A percentile compares a stretch with the other conserved stretches of the same genome.
Evolutionary conservation across 2,888 invertebrate species (phyloP).

Genomic region (Acheta domesticus): DNA sequence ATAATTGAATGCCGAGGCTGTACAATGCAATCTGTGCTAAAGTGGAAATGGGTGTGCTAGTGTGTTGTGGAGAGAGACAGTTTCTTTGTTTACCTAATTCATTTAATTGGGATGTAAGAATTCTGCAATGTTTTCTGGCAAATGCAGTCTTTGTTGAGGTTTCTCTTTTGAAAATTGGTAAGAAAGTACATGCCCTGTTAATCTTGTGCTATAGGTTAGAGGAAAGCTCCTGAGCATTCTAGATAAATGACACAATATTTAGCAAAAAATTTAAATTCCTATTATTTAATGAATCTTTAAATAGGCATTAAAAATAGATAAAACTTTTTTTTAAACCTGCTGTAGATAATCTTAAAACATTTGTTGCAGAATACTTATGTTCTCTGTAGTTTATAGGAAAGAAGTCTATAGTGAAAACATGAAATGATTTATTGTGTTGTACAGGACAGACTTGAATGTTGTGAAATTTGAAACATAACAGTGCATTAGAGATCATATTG

Average conservation of each 20-base stretch:
- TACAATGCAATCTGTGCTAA: constrained; percentile 10
- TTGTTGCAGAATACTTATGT: constrained; percentile 10
- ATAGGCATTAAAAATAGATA: background rate
- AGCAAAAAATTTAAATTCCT: background rate
- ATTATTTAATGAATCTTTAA: background rate
- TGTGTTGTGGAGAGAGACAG: background rate
- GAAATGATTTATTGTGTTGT: constrained; percentile 18
- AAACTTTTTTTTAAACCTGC: background rate
- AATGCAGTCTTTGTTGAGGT: background rate
- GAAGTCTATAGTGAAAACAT: constrained; percentile 4
- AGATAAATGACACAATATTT: background rate
- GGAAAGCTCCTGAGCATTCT: background rate
- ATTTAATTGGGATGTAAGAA: background rate
- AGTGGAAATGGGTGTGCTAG: constrained; percentile 9
- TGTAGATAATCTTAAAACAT: constrained; percentile 11
- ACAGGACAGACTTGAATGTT: constrained; percentile 1
- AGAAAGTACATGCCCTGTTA: background rate
- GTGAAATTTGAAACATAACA: constrained; percentile 11
- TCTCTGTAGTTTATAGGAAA: background rate
- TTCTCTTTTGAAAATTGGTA: background rate
- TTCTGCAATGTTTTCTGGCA: background rate
- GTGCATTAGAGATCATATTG: constrained; percentile 18
- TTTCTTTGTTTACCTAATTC: background rate
- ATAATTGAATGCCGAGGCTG: background rate
- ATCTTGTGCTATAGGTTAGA: background rate